Evolutionary conservation across 2,888 invertebrate species (phyloP), one percentile per base, ranked within the genome.

Genomic region (Phymatocera aterrima): DNA sequence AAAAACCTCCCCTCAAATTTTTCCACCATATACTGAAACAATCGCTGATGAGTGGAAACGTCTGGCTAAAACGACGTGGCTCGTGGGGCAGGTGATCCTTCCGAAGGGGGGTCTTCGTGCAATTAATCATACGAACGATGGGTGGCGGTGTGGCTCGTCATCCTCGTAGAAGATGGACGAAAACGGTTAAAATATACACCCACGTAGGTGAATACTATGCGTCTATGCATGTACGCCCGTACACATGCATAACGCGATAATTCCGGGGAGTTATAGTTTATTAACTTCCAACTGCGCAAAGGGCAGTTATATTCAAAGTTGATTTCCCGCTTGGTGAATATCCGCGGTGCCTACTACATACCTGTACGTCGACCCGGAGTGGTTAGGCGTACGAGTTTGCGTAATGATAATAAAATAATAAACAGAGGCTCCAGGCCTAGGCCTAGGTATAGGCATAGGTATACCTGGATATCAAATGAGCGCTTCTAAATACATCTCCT

Each of bases 261-360:
- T 24, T 68, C 24, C 46, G 3, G 6, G 40, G 24, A 31, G 31
- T 72, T 34, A 34, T n/a, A n/a, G 51, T 24, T 2, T 68, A 51
- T 28, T 5, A 37, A 72, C 24, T 31, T 72, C 31, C 70, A 72
- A 51, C 70, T 72, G 70, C 70, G 34, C 15, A 48, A 28, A 12
- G 43, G 43, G 34, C 31, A 1, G 15, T 51, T 1, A 10, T 21
- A 10, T 18, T 21, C 18, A 51, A 72, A 72, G n/a, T 51, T 34
- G 28, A 72, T 72, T 72, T 72, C 37, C 51, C 40, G 48, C 72
- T 72, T 18, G 34, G n/a, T 72, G 72, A 48, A 72, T 72, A 48
- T 31, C n/a, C 64, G 37, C 15, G 64, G n/a, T n/a, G n/a, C n/a
- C n/a, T n/a, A n/a, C n/a, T n/a, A n/a, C n/a, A n/a, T n/a, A n/a